Percentiles rank a stretch among this genome's conserved stretches.
Evolutionary conservation across 2,113 vertebrate genomes (phyloP).

Genomic region (Phycodurus eques): DNA sequence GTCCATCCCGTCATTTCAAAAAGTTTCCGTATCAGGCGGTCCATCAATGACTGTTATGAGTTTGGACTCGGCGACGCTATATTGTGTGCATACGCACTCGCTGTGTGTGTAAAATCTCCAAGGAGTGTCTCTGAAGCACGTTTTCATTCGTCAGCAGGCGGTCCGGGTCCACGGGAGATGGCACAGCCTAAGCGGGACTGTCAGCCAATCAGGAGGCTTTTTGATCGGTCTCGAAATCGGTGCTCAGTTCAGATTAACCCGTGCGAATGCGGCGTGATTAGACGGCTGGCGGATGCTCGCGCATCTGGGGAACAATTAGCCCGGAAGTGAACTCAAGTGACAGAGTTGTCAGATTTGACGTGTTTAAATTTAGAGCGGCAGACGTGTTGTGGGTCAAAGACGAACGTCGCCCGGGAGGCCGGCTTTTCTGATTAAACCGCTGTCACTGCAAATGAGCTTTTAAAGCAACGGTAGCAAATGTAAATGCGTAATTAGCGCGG

Average conservation of each 20-base stretch:
- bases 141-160: constrained; percentile 74
- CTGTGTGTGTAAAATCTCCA: constrained; percentile 60
- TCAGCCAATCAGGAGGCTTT: constrained; percentile 75
- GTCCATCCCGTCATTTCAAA: constrained; percentile 66
- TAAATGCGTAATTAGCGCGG: constrained; percentile 26
- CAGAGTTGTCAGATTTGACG: constrained; percentile 58
- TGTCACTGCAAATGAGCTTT: constrained; percentile 15
- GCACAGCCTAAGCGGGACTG: constrained; percentile 71
- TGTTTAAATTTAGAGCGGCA: constrained; percentile 63
- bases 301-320: constrained; percentile 76
- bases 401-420: constrained; percentile 32
- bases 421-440: constrained; percentile 30
- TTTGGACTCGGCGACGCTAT: constrained; percentile 59
- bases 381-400: constrained; percentile 53
- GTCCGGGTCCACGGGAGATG: constrained; percentile 73
- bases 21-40: constrained; percentile 55
- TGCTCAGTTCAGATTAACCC: constrained; percentile 79
- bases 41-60: constrained; percentile 71
- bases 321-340: constrained; percentile 57
- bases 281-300: constrained; percentile 57
- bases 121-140: constrained; percentile 72
- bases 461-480: constrained; percentile 23
- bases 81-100: constrained; percentile 21
- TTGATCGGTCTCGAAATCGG: constrained; percentile 74
- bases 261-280: constrained; percentile 69